A percentile compares a stretch with the other conserved stretches of the same genome.
Conservation (phyloP, 2,888 invertebrate genomes). For the Drosophila paramelanica region DNA sequence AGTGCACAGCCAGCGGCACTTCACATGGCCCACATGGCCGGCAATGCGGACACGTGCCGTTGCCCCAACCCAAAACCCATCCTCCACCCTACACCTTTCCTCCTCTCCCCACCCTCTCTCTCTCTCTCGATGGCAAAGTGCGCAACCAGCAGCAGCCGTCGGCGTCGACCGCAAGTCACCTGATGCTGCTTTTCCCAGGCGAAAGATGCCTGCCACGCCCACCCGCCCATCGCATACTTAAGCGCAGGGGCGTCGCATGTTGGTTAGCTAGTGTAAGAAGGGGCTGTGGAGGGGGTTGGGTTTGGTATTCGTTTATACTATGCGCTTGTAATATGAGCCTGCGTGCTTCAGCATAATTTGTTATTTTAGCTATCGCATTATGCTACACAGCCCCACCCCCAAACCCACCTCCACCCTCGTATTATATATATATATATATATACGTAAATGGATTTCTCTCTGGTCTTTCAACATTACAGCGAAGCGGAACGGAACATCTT, state of each 20-base stretch:
- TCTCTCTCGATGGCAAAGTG: conserved; percentile 39
- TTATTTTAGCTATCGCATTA: conserved; percentile 71
- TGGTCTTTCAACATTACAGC: conserved; percentile 20
- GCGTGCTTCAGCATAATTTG: conserved; percentile 76
- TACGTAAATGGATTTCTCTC: conserved; percentile 24
- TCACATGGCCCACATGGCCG: conserved; percentile 36
- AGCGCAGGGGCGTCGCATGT: conserved; percentile 40
- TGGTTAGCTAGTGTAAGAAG: not conserved
- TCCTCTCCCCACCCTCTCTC: too few species aligned
- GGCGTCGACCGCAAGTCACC: conserved; percentile 57
- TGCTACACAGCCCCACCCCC: conserved; percentile 19
- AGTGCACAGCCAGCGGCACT: conserved; percentile 52
- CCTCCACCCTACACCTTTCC: conserved; percentile 11
- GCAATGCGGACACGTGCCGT: conserved; percentile 26
- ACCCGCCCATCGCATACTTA: conserved; percentile 20
- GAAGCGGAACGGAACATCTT: conserved; percentile 41
- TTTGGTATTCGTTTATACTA: not conserved
- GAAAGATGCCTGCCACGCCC: conserved; percentile 27
- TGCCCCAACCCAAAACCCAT: conserved; percentile 3
- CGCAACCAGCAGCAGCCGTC: conserved; percentile 30
- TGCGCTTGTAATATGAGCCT: conserved; percentile 67
- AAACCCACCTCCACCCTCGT: not conserved
- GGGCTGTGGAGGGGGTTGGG: not conserved
- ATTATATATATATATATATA: conserved; percentile 2
- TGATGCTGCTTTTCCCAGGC: conserved; percentile 72